phyloP scores from a whole-genome alignment of 2,888 invertebrate species.

The Dasypogon diadema region DNA sequence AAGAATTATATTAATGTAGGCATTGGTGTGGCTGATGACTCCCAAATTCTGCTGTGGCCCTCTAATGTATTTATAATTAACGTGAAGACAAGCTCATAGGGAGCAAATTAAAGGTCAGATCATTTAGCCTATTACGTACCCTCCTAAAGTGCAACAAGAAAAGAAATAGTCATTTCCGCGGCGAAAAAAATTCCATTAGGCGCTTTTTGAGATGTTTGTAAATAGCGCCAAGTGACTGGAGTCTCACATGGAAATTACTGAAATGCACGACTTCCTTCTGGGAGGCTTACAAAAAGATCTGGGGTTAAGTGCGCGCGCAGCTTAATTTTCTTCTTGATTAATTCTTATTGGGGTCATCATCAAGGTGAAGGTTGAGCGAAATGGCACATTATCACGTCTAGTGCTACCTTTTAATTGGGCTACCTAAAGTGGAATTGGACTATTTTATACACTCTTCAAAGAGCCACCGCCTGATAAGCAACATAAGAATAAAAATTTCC shows the following conservation, averaged over 20 bases:
- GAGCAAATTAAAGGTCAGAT: background rate
- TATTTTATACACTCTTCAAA: slow-evolving; percentile 5
- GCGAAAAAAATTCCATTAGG: slow-evolving; percentile 21
- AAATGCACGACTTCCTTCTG: slow-evolving; percentile 20
- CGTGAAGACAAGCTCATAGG: slow-evolving; percentile 7
- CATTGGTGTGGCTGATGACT: slow-evolving; percentile 27
- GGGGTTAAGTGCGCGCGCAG: slow-evolving; percentile 19
- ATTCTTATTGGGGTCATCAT: too few relatives aligned
- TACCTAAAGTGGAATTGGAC: slow-evolving; percentile 1
- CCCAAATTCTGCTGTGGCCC: slow-evolving; percentile 18
- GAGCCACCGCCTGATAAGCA: background rate
- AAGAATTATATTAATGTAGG: slow-evolving; percentile 8
- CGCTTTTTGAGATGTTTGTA: background rate
- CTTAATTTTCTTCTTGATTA: slow-evolving; percentile 37
- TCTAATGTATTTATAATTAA: slow-evolving; percentile 42
- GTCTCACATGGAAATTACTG: background rate
- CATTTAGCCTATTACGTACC: slow-evolving; percentile 14
- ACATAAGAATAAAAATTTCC: background rate
- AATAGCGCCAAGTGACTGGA: background rate
- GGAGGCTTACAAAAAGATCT: slow-evolving; percentile 1
- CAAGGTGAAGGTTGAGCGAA: too few relatives aligned
- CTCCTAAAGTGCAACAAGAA: slow-evolving; percentile 19
- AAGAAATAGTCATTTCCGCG: slow-evolving; percentile 43
- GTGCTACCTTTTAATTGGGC: slow-evolving; percentile 43
- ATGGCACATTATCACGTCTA: slow-evolving; percentile 34